Conservation (phyloP, 2,113 vertebrate genomes). For the Cyprinus carpio region DNA sequence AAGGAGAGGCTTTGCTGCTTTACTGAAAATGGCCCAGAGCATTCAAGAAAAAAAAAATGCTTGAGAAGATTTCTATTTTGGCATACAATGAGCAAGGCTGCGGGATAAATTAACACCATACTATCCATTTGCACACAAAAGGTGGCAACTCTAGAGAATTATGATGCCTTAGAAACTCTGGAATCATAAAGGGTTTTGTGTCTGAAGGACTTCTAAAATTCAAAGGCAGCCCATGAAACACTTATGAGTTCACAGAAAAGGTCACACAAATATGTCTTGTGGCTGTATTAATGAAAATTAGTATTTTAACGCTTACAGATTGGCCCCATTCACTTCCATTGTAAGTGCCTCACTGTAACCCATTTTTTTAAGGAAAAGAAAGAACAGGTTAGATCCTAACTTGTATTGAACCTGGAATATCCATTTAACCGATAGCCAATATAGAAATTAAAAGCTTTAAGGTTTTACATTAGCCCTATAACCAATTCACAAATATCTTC, state of each 20-base stretch:
- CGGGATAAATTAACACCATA: constrained; percentile 22
- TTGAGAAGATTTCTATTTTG: constrained; percentile 30
- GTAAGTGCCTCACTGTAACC: not conserved
- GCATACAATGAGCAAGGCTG: constrained; percentile 41
- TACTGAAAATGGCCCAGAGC: not conserved
- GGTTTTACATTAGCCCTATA: not conserved
- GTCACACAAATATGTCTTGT: not conserved
- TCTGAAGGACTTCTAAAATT: not conserved
- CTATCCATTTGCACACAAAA: constrained; percentile 34
- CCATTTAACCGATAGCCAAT: too few species aligned
- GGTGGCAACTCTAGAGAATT: not conserved
- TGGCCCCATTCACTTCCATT: not conserved
- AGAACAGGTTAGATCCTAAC: not conserved
- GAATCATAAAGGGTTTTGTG: not conserved
- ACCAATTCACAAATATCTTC: constrained; percentile 7
- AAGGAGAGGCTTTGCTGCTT: constrained; percentile 32
- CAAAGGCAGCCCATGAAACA: not conserved
- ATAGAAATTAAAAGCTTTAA: not conserved
- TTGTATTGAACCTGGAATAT: not conserved
- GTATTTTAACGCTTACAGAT: not conserved
- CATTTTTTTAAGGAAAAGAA: not conserved
- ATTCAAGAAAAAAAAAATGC: constrained; percentile 1
- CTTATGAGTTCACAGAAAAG: not conserved
- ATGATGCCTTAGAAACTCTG: constrained; percentile 17
- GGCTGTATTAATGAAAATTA: not conserved